Evolutionary conservation across 2,888 invertebrate species (phyloP).

Genomic region (Helobdella robusta): DNA sequence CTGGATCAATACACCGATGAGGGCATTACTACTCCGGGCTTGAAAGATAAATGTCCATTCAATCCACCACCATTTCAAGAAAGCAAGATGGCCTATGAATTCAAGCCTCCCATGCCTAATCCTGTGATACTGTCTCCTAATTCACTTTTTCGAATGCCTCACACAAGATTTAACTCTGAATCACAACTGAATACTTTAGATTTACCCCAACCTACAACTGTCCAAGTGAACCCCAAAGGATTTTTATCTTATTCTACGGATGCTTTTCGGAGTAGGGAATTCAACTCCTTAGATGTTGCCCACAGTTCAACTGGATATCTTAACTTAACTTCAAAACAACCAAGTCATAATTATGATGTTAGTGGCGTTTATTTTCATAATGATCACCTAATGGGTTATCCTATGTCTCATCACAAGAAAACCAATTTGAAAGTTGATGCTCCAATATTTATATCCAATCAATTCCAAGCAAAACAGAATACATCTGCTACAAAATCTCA

Average conservation of each 20-base stretch:
- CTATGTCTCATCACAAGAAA: too few relatives aligned
- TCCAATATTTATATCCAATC: slow-evolving; percentile 18
- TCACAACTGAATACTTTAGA: slow-evolving; percentile 18
- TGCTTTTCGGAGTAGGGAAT: slow-evolving; percentile 12
- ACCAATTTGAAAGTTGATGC: slow-evolving; percentile 17
- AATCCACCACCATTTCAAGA: background rate
- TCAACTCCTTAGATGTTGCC: slow-evolving; percentile 18
- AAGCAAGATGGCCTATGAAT: background rate
- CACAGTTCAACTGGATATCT: background rate
- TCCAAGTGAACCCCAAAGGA: background rate
- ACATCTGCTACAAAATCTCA: background rate
- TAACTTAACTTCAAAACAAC: background rate
- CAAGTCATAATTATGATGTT: background rate
- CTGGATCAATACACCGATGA: slow-evolving; percentile 32
- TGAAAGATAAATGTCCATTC: slow-evolving; percentile 1
- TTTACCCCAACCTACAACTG: background rate
- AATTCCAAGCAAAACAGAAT: slow-evolving; percentile 10
- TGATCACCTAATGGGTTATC: background rate
- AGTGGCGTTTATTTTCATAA: background rate
- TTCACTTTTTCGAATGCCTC: slow-evolving; percentile 7
- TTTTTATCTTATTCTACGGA: too few relatives aligned
- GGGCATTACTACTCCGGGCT: slow-evolving; percentile 17
- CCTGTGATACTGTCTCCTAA: background rate
- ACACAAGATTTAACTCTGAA: slow-evolving; percentile 19
- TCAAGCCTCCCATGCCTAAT: slow-evolving; percentile 2